Evolutionary conservation across 2,113 vertebrate genomes (phyloP), one percentile per base, ranked within the genome.

Genomic region (Phaetusa simplex): DNA sequence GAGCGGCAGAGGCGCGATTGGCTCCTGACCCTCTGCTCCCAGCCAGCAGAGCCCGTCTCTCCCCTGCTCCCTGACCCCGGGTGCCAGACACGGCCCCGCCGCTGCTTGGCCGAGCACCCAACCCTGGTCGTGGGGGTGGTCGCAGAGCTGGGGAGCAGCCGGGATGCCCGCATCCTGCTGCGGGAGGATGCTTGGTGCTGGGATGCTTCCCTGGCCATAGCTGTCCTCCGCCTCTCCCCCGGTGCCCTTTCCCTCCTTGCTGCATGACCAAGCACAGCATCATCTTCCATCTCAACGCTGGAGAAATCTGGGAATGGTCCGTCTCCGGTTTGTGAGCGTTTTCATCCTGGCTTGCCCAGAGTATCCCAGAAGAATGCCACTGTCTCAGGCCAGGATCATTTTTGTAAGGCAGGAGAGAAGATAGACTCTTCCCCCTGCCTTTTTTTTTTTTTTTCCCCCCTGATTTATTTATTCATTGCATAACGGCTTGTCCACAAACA

Each of bases 381-480:
- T 74, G 52, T 56, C 52, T 76, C 55, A 14, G 47, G 23, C 72
- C 61, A n/a, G 92, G 56, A 78, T 84, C 52, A 16, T 27, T 92
- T 89, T 7, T 59, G 55, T 77, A 64, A 94, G 84, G 64, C 66
- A 73, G 56, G 65, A 94, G 65, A 85, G 50, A 88, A 72, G 66
- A 49, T 66, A 74, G 76, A 61, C 69, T 86, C 84, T 96, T 78
- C 36, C 19, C 18, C 6, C 8, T 26, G 30, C 77, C 72, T 83
- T 70, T 12, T 16, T 45, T 47, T 67, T 69, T 69, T 47, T 89
- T 78, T 64, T 58, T 55, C 13, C 53, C 34, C 12, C 20, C 78
- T 81, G 86, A 88, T 96, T 94, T 96, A 95, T 96, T 94, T 93
- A 93, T 94, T 76, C 91, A 18, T 95, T 95, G 70, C 95, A 85